Percentiles rank a stretch among this genome's conserved stretches.
Evolutionary conservation across 2,888 invertebrate species (phyloP).

Genomic region (Drosophila anceps): DNA sequence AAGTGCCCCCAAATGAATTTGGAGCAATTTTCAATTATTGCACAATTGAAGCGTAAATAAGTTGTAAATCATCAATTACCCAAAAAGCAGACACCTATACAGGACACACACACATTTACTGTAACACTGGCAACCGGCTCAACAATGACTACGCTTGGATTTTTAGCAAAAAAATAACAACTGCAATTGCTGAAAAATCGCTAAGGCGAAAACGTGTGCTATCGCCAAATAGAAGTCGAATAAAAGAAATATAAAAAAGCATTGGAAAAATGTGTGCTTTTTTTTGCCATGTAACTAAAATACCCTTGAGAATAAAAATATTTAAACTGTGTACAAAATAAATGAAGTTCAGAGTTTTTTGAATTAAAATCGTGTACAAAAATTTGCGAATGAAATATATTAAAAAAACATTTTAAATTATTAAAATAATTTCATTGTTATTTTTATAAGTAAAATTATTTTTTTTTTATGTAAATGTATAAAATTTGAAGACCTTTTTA

Average conservation of each 20-base stretch:
- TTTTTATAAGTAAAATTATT: too few relatives aligned
- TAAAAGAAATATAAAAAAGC: conserved; percentile 15
- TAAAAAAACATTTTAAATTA: too few relatives aligned
- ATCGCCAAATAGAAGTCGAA: conserved; percentile 58
- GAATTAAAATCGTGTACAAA: too few relatives aligned
- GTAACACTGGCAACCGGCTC: conserved; percentile 27
- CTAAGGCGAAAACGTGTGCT: conserved; percentile 75
- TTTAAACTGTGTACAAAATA: not conserved
- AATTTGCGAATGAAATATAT: too few relatives aligned
- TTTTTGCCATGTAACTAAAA: not conserved
- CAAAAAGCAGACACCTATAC: conserved; percentile 55
- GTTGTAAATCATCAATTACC: conserved; percentile 83
- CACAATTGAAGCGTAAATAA: conserved; percentile 82
- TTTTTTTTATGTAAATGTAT: too few relatives aligned
- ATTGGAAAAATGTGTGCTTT: not conserved
- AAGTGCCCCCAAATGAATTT: conserved; percentile 67
- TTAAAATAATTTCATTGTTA: too few relatives aligned
- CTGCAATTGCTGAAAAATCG: conserved; percentile 71
- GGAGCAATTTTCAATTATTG: conserved; percentile 81
- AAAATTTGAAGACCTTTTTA: too few relatives aligned
- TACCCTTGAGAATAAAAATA: conserved; percentile 1
- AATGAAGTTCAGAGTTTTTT: too few relatives aligned
- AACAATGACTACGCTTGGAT: conserved; percentile 24
- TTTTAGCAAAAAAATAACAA: conserved; percentile 55
- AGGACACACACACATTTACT: conserved; percentile 24